Evolutionary conservation across 2,888 invertebrate species (phyloP).

Genomic region (Papilio demoleus): DNA sequence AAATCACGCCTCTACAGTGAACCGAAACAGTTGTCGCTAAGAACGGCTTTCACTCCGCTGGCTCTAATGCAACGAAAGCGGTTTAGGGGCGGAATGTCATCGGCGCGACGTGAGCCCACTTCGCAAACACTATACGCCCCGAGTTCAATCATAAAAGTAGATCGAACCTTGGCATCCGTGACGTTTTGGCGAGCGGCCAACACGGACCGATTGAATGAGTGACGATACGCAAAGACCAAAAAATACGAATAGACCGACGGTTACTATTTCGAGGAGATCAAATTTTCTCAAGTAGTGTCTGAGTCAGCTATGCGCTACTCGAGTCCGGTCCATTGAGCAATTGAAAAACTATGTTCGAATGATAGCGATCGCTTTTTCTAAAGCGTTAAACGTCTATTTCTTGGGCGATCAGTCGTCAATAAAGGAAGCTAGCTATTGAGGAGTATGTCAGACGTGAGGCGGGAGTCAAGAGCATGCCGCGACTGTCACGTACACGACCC

Average conservation of each 20-base stretch:
- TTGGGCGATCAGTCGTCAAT: slow-evolving; percentile 55
- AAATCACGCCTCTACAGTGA: slow-evolving; percentile 17
- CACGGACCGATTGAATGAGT: slow-evolving; percentile 76
- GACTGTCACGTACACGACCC: slow-evolving; percentile 58
- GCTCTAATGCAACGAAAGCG: slow-evolving; percentile 42
- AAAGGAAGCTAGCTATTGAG: slow-evolving; percentile 59
- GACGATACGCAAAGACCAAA: slow-evolving; percentile 73
- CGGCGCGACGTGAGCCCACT: slow-evolving; percentile 58
- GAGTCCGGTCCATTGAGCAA: slow-evolving; percentile 68
- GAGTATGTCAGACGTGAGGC: slow-evolving; percentile 74
- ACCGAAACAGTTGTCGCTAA: slow-evolving; percentile 14
- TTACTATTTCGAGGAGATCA: slow-evolving; percentile 76
- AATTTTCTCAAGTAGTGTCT: slow-evolving; percentile 70
- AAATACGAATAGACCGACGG: slow-evolving; percentile 68
- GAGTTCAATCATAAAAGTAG: slow-evolving; percentile 60
- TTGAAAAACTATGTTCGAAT: slow-evolving; percentile 71
- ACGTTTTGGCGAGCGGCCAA: slow-evolving; percentile 78
- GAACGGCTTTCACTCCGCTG: slow-evolving; percentile 30
- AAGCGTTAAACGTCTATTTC: slow-evolving; percentile 50
- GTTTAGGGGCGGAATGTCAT: slow-evolving; percentile 40
- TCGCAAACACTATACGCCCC: slow-evolving; percentile 57
- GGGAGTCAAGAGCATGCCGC: slow-evolving; percentile 58
- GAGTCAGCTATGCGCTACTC: slow-evolving; percentile 71
- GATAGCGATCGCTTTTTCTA: slow-evolving; percentile 55
- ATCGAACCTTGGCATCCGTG: slow-evolving; percentile 64